Percentiles rank a stretch among this genome's conserved stretches.
Conservation (phyloP, 2,797 vertebrate genomes). For the Pogonophryne albipinna region DNA sequence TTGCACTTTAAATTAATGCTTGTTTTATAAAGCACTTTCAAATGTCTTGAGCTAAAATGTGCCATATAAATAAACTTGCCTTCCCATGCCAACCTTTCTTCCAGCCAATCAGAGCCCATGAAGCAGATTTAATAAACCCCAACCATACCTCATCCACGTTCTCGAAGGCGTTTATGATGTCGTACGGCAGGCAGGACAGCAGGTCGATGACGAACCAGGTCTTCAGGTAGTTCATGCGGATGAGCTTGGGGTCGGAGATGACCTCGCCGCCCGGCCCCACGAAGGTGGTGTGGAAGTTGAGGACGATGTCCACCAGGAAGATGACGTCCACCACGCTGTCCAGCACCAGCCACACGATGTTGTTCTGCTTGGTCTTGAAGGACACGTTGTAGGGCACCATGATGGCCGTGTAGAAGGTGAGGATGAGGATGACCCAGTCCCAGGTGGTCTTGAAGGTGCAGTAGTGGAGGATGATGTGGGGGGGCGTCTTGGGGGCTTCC, state of each 20-base stretch:
- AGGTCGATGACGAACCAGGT: slow-evolving; percentile 99
- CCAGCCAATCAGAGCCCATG: background rate
- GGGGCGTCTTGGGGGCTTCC: slow-evolving; percentile 97
- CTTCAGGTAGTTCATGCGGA: slow-evolving; percentile 99
- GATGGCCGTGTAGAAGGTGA: slow-evolving; percentile 98
- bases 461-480: slow-evolving; percentile 97
- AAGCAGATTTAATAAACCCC: background rate
- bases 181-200: slow-evolving; percentile 96
- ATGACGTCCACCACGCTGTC: slow-evolving; percentile 98
- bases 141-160: slow-evolving; percentile 95
- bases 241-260: slow-evolving; percentile 96
- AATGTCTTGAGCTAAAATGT: too few relatives aligned
- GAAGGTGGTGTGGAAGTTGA: slow-evolving; percentile 98
- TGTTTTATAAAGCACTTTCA: too few relatives aligned
- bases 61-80: too few relatives aligned
- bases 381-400: slow-evolving; percentile 98
- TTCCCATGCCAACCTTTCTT: background rate
- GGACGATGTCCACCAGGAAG: slow-evolving; percentile 97
- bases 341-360: slow-evolving; percentile 96
- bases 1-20: too few relatives aligned
- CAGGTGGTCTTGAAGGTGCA: slow-evolving; percentile 99
- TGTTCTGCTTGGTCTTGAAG: slow-evolving; percentile 98
- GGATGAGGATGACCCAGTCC: slow-evolving; percentile 99
- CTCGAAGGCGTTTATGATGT: slow-evolving; percentile 99
- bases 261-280: slow-evolving; percentile 97